These are phyloP conservation scores for Nipponacmea schrenckii DNA, from an alignment of 2,888 invertebrate species.

Conservation along the genomic window DNA sequence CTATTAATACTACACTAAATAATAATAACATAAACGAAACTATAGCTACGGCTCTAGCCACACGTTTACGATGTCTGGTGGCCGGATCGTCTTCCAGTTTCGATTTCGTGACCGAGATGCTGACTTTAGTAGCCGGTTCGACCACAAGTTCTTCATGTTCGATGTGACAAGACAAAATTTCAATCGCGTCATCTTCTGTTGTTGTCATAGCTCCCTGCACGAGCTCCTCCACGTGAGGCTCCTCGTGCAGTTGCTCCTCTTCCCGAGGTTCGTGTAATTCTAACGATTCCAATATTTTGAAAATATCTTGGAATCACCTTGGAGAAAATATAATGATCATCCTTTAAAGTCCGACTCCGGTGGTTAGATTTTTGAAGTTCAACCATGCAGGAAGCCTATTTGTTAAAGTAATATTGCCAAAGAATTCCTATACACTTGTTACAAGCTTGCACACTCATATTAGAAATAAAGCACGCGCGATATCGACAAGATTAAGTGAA, in stretches of 20 bases:
- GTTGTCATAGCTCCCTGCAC: conserved; percentile 33
- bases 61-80: conserved; percentile 41
- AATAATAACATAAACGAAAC: conserved; percentile 88
- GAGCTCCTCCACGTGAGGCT: conserved; percentile 12
- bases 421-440: background rate
- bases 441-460: background rate
- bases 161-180: conserved; percentile 38
- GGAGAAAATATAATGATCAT: background rate
- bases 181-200: conserved; percentile 37
- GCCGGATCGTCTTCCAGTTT: conserved; percentile 23
- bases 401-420: background rate
- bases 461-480: background rate
- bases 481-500: background rate
- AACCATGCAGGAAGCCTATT: background rate
- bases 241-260: conserved; percentile 4
- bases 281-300: background rate
- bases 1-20: conserved; percentile 89
- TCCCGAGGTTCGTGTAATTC: background rate
- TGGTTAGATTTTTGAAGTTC: background rate
- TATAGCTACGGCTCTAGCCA: conserved; percentile 83
- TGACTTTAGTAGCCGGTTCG: conserved; percentile 22
- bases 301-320: background rate
- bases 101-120: conserved; percentile 19
- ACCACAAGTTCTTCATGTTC: conserved; percentile 31
- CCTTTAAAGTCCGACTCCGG: background rate